phyloP scores from a whole-genome alignment of 2,113 vertebrate genomes.

The Oophaga pumilio region DNA sequence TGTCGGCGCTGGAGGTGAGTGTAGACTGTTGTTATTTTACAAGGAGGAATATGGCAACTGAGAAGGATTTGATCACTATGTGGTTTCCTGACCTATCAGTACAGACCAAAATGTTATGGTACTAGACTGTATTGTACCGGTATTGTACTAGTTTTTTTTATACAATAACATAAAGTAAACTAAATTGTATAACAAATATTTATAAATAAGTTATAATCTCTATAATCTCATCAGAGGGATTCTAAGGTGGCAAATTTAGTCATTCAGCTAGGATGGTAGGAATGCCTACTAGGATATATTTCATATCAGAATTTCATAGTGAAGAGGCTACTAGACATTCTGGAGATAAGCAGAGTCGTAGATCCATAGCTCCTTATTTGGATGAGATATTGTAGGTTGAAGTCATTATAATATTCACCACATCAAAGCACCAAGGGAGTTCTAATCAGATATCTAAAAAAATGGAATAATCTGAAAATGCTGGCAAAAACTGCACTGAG shows the following conservation, averaged over 20 bases:
- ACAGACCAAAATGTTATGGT: no score
- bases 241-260: neutral
- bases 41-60: no score
- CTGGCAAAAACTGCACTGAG: neutral
- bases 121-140: neutral
- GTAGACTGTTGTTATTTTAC: no score
- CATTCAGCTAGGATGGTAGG: conserved; percentile 23
- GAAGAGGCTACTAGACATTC: conserved; percentile 41
- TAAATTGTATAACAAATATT: neutral
- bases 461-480: conserved; percentile 12
- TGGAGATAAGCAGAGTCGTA: conserved; percentile 38
- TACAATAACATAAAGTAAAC: neutral
- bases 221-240: neutral
- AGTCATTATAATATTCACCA: neutral
- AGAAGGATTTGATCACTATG: no score
- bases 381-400: conserved; percentile 39
- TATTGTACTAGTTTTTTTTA: neutral
- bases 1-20: no score
- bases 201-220: neutral
- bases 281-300: neutral
- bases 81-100: no score
- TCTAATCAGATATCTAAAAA: conserved; percentile 34
- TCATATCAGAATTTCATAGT: conserved; percentile 9
- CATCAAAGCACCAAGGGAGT: neutral
- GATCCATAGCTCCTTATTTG: conserved; percentile 47